Base-by-base conservation (phyloP, 2,113 vertebrate genomes). In the Poeciliopsis occidentalis region DNA sequence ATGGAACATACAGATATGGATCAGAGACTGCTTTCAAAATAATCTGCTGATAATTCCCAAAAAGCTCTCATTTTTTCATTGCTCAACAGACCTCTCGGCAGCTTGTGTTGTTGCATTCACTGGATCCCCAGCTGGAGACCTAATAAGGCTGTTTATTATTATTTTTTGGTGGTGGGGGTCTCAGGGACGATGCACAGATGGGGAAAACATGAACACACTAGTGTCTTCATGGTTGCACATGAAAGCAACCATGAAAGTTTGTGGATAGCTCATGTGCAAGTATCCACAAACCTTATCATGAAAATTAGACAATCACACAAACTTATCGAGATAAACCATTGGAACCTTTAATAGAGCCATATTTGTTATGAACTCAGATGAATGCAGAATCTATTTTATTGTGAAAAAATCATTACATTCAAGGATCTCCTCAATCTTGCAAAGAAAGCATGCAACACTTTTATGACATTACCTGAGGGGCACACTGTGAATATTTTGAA, bases 11-110 rank as follows among this genome's bases (percentile, higher is more conserved):
- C 30, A 68, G 34, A 78, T 64, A 71, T 62, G 29, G 41, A 78
- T 51, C 31, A 78, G 75, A 72, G 67, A 62, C 61, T 70, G 74
- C 80, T 83, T 85, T 83, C 63, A 64, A 72, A 76, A 63, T 61
- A 85, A 77, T 86, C 51, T 84, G 72, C 72, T 85, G 51, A 76
- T 82, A 85, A 82, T 86, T 80, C 71, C 78, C 77, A 69, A 85
- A 90, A 88, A 87, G 91, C 81, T 91, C 94, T 84, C 93, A 94
- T 95, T 93, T 94, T 95, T 95, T 95, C 91, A 90, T 85, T 93
- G 93, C 88, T 95, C 94, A 96, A 94, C 95, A 94, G 95, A 94
- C 93, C 92, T 93, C 93, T 81, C 90, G 95, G 95, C 92, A 95
- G 92, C 88, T 94, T 94, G 93, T 81, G 91, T 94, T 96, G 95